phyloP scores from a whole-genome alignment of 1,140 invertebrate species.

The Artemia franciscana region DNA sequence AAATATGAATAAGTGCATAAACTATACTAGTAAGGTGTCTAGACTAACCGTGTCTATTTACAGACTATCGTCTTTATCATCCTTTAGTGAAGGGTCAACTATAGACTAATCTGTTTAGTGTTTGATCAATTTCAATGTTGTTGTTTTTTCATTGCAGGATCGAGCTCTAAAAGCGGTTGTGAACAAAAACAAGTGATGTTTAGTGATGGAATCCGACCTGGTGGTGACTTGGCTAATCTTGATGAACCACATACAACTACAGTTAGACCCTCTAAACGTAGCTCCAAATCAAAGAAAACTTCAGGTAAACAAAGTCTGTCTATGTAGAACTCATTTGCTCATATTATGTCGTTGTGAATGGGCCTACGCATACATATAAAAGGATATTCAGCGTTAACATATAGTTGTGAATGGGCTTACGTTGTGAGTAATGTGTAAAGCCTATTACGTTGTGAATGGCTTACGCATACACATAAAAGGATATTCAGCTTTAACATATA shows the following conservation, averaged over 20 bases:
- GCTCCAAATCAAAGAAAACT: not conserved
- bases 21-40: slow-evolving; percentile 1
- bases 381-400: too few relatives aligned
- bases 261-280: slow-evolving; percentile 16
- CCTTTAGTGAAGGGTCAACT: not conserved
- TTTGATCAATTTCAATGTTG: too few relatives aligned
- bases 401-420: too few relatives aligned
- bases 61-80: not conserved
- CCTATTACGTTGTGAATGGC: too few relatives aligned
- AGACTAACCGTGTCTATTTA: not conserved
- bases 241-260: slow-evolving; percentile 24
- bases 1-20: not conserved
- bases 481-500: too few relatives aligned
- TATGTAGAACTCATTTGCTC: too few relatives aligned
- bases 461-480: too few relatives aligned
- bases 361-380: too few relatives aligned
- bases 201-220: slow-evolving; percentile 71
- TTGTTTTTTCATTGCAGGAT: slow-evolving; percentile 13
- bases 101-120: too few relatives aligned
- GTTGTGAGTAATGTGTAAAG: too few relatives aligned
- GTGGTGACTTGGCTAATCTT: slow-evolving; percentile 60
- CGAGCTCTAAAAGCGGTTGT: slow-evolving; percentile 19
- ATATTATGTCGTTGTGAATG: too few relatives aligned
- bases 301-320: not conserved
- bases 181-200: slow-evolving; percentile 61